Evolutionary conservation across 2,113 vertebrate genomes (phyloP), one percentile per base, ranked within the genome.

Genomic region (Mus spicilegus): DNA sequence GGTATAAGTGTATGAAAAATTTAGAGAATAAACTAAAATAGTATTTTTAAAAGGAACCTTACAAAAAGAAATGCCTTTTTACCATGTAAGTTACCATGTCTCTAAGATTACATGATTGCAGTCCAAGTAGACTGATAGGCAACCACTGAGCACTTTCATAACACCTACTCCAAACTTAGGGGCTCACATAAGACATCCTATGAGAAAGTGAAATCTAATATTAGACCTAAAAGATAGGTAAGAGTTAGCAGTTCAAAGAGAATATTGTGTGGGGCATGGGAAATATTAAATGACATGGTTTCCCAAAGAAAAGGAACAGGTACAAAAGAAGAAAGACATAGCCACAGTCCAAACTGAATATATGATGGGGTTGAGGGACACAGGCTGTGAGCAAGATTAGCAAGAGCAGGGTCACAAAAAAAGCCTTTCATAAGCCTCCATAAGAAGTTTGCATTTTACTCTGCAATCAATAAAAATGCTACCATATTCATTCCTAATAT

Each of bases 201-300:
- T 89, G 22, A 76, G 39, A 90, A 95, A 94, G 90, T 78, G 10
- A 80, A 96, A 94, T n/a, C 39, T 77, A 87, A 63, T 36, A 51
- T 91, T 78, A 89, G 16, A 73, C 36, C 36, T 58, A 81, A 85
- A 94, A 24, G 42, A 39, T 63, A 13, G 5, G 54, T 19, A 49
- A 70, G 22, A 80, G 46, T 85, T 94, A 77, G 19, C 20, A 87
- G 78, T 28, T 72, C 78, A 85, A 89, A 93, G 1, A 3, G 6
- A 95, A 17, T 72, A 7, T 12, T 39, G 2, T 36, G 19, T 76
- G 33, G 5, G 8, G 3, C 17, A 51, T 22, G 42, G 19, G 82
- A 80, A 49, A 28, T 81, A 0, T 8, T 73, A n/a, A 58, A 16
- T 51, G 2, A 51, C 89, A 58, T 13, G 28, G 12, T 88, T 92